Evolutionary conservation across 2,888 invertebrate species (phyloP), one percentile per base, ranked within the genome.

Genomic region (Protodeltote pygarga): DNA sequence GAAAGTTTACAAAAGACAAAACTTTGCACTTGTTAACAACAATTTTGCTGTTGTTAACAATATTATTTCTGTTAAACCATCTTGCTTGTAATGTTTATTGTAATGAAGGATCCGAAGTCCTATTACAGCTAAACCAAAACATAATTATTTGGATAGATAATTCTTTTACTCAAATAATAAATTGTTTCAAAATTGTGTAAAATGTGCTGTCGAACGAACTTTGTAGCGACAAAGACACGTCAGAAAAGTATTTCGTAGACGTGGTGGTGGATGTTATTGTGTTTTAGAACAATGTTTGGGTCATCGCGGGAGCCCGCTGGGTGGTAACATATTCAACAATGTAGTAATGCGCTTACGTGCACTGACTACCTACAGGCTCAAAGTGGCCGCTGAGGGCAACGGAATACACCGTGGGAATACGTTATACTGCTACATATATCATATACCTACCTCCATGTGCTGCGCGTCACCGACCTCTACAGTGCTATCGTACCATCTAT

Each of bases 261-360:
- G 32, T 40, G n/a, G 37, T 46, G 20, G 11, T 24, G 41, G 52
- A 38, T 54, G 49, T 60, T 68, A 40, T 63, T 58, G 37, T 45
- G 48, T 48, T 51, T 48, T 44, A 23, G 46, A 52, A 62, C 58
- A 51, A 52, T 63, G 59, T 64, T 48, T 42, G 35, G 33, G 40
- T 21, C 23, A 31, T 29, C 16, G 25, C 14, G 38, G 31, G 21
- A 24, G 15, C 13, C 13, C 15, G 38, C 21, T 25, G 44, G 48
- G 25, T 41, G 38, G 37, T 33, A 38, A 42, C 63, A 34, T 52
- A 67, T 51, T 51, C 59, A 47, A 64, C 64, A 64, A 41, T 37
- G 49, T 64, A 53, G 48, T 64, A 50, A 64, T 53, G 41, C 29
- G 44, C 44, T 53, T 53, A 65, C 64, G 68, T 65, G 68, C 47